phyloP scores from a whole-genome alignment of 2,113 vertebrate genomes.

The Pluvianellus socialis region DNA sequence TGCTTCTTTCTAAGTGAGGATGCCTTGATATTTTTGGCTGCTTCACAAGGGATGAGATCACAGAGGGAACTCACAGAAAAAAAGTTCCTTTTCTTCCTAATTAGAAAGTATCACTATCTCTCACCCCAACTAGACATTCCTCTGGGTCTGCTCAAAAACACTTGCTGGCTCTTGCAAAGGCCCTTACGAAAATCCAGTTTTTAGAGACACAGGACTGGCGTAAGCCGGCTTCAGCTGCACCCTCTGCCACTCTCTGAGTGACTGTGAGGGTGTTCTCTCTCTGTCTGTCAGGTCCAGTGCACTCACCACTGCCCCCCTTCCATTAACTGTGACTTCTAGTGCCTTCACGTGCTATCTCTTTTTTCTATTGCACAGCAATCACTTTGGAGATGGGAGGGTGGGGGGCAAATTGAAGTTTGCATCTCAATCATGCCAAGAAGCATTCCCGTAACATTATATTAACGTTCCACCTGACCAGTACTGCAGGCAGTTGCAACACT shows the following conservation, averaged over 20 bases:
- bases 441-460: too few relatives aligned
- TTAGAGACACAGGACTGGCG: neutral
- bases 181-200: neutral
- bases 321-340: neutral
- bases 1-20: neutral
- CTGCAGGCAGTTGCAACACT: neutral
- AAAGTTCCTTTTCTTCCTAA: neutral
- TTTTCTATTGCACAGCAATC: neutral
- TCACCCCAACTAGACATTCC: neutral
- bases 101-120: neutral
- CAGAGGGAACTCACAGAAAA: neutral
- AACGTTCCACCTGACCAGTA: neutral
- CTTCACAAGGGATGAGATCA: neutral
- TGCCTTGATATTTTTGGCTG: neutral
- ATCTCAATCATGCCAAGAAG: neutral
- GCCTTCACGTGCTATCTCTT: accelerated
- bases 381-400: accelerated
- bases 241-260: neutral
- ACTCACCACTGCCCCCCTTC: neutral
- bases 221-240: neutral
- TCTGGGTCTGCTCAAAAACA: neutral
- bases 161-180: neutral
- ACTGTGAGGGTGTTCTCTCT: neutral
- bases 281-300: neutral
- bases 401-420: neutral